Evolutionary conservation across 1,140 invertebrate species (phyloP), one percentile per base, ranked within the genome.

Genomic region (Scaptodrosophila lebanonensis): DNA sequence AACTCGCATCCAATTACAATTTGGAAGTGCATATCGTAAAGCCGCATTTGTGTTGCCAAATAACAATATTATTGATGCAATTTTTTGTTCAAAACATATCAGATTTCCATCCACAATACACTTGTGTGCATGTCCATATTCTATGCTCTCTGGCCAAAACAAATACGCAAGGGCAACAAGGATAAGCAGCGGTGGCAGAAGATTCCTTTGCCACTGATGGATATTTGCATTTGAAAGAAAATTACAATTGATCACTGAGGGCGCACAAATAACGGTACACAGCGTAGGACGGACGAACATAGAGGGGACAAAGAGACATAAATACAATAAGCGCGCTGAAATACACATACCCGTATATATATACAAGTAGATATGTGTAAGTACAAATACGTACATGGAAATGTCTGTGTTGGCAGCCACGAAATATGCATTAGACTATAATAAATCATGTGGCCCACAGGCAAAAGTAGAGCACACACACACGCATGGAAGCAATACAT

Each of bases 161-260:
- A 75, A 75, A 75, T 53, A 69, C 30, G 20, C 53, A 44, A 16
- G 22, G 44, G 3, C 3, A 22, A 3, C 29, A 11, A 20, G 4
- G 17, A n/a, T 9, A 11, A 52, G 11, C 32, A 11, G 27, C 20
- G 25, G 32, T 15, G 25, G 36, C 44, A 39, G 27, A 4, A 29
- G 29, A 53, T 54, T 32, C 22, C 9, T 2, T 16, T 20, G 36
- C 45, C 42, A 27, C 33, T 25, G 9, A 33, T 16, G 43, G 47
- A 50, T 82, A 79, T 79, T 79, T 79, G 73, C 73, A 79, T 79
- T 69, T 63, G 64, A 79, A 82, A 69, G 68, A 73, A 79, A 73
- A 82, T 82, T 79, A 79, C 68, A 82, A 82, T 79, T 68, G 75
- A 79, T 68, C 65, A 73, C 56, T 51, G 58, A 58, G 27, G 22